Conservation (phyloP, 2,797 vertebrate species). For the Spinibarbus caldwelli region DNA sequence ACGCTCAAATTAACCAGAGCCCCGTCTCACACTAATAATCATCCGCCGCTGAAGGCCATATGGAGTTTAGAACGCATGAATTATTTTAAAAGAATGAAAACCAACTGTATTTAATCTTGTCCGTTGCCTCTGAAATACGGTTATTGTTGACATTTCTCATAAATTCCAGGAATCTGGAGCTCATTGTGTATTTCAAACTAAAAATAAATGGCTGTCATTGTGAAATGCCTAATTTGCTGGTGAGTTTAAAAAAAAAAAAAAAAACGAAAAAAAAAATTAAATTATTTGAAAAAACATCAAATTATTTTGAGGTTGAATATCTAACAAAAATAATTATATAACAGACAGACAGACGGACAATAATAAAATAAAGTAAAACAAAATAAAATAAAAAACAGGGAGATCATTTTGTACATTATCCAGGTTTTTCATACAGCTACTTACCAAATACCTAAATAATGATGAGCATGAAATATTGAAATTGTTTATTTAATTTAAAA, state of each 20-base stretch:
- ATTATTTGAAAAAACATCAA: not conserved
- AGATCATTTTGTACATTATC: not conserved
- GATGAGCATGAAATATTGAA: not conserved
- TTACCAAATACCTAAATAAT: not conserved
- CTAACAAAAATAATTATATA: not conserved
- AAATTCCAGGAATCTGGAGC: not conserved
- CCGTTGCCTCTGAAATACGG: not conserved
- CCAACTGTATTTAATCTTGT: not conserved
- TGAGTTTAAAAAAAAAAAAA: too few species aligned
- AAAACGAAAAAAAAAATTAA: too few species aligned
- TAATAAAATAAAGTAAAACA: not conserved
- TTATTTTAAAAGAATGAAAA: slow-evolving; percentile 34
- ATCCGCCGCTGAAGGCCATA: not conserved
- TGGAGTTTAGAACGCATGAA: not conserved
- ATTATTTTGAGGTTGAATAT: not conserved
- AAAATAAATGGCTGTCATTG: not conserved
- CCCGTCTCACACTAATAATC: slow-evolving; percentile 30
- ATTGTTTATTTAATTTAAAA: not conserved
- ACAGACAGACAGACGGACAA: too few species aligned
- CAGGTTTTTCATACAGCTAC: not conserved
- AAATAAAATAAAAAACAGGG: not conserved
- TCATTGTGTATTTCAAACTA: not conserved
- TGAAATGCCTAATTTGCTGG: not conserved
- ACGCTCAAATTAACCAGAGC: slow-evolving; percentile 40
- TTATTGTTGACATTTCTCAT: not conserved